A percentile compares a stretch with the other conserved stretches of the same genome.
These are phyloP conservation scores for Drosophila melanosoma DNA, from an alignment of 2,888 invertebrate genomes.

Conservation along the genomic window DNA sequence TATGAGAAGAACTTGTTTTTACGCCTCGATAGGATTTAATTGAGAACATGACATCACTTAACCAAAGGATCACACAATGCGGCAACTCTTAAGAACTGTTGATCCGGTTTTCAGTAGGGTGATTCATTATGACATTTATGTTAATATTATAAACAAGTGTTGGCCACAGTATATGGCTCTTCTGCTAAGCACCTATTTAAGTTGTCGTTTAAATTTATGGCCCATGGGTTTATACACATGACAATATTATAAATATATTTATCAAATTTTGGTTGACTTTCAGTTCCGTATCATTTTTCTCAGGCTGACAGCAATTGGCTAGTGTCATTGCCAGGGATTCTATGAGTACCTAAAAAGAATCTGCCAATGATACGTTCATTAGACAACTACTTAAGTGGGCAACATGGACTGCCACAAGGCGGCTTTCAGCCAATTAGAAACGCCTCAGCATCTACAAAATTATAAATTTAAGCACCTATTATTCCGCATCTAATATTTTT, in stretches of 20 bases:
- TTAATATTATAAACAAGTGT: conserved; percentile 3
- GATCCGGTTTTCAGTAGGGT: conserved; percentile 32
- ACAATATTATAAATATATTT: neutral
- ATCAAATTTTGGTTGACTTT: conserved; percentile 16
- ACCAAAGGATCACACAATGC: conserved; percentile 53
- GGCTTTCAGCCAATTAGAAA: conserved; percentile 62
- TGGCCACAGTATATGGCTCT: conserved; percentile 23
- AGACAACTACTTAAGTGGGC: conserved; percentile 62
- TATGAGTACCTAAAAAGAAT: conserved; percentile 31
- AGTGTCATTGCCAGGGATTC: conserved; percentile 38
- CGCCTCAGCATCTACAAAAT: conserved; percentile 53
- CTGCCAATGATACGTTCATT: conserved; percentile 52
- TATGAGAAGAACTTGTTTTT: conserved; percentile 44
- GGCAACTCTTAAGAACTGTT: neutral
- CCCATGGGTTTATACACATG: conserved; percentile 5
- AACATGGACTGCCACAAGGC: conserved; percentile 33
- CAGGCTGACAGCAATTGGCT: conserved; percentile 24
- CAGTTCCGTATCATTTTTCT: conserved; percentile 46
- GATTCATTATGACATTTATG: conserved; percentile 36
- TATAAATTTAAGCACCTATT: conserved; percentile 56
- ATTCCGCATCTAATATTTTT: conserved; percentile 60
- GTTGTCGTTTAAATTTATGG: conserved; percentile 24
- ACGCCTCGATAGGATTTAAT: conserved; percentile 64
- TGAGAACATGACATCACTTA: conserved; percentile 57
- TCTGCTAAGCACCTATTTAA: conserved; percentile 24